A percentile compares a stretch with the other conserved stretches of the same genome.
These are phyloP conservation scores for Coracopsis vasa DNA, from an alignment of 2,113 vertebrate genomes.

Conservation along the genomic window DNA sequence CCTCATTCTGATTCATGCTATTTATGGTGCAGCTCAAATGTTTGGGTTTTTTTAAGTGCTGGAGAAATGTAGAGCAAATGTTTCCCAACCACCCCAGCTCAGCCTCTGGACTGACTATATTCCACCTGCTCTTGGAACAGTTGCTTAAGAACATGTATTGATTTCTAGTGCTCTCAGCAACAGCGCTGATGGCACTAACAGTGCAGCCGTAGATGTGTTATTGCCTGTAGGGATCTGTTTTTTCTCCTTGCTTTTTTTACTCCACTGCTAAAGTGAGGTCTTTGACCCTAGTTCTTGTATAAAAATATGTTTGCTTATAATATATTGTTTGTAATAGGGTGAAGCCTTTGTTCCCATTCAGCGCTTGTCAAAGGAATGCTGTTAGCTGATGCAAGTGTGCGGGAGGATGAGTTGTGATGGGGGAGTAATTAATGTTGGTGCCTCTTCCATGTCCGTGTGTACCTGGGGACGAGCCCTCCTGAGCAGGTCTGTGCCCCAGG, in stretches of 20 bases:
- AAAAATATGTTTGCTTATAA: not conserved
- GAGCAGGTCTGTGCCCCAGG: accelerated
- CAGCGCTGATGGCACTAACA: not conserved
- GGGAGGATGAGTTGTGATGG: accelerated
- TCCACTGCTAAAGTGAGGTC: not conserved
- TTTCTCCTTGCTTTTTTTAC: too few relatives aligned
- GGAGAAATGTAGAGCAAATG: not conserved
- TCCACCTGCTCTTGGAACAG: not conserved
- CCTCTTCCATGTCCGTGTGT: accelerated
- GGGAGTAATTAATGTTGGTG: accelerated
- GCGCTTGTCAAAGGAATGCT: accelerated
- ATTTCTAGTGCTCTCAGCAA: not conserved
- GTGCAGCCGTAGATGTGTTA: not conserved
- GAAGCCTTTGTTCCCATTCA: not conserved
- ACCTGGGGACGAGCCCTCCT: not conserved
- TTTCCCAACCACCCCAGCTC: not conserved
- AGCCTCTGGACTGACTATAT: not conserved
- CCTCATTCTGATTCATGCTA: not conserved
- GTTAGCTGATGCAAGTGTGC: accelerated
- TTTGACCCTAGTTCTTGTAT: not conserved
- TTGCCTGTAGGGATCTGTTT: not conserved
- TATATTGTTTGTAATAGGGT: not conserved
- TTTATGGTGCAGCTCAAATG: not conserved
- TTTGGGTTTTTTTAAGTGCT: not conserved
- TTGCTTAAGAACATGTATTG: not conserved